Base-by-base conservation (phyloP, 2,888 invertebrate species). In the Palloptera scutellata region DNA sequence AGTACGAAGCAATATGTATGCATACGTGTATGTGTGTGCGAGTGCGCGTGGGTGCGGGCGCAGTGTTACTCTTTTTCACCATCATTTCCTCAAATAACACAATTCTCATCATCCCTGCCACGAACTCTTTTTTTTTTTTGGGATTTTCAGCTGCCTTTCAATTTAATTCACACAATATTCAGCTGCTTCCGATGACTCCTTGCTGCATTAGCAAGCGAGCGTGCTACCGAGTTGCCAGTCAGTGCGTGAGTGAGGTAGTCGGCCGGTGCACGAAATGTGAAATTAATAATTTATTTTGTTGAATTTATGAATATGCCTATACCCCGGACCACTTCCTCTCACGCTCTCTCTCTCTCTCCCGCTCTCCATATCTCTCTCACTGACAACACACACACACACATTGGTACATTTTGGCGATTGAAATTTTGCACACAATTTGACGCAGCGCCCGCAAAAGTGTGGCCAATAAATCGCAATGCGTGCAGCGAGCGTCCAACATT, bases 381-480 rank as follows among this genome's bases (percentile, higher is more conserved):
- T n/a, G 17, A 10, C 6, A 5, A 6, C 52, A 12, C 1, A 17
- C 5, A 15, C 17, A 51, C 12, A 8, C n/a, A 51, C 13, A 52
- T 10, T 19, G n/a, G n/a, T 52, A n/a, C n/a, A n/a, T n/a, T n/a
- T n/a, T 4, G n/a, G 19, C 48, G 11, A 20, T 17, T 61, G 30
- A n/a, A 55, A 63, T 63, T 63, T 63, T 63, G 55, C 52, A 63
- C 63, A 42, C 55, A 54, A 63, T 63, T 63, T 63, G 63, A 63
- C 48, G 59, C 42, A 10, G n/a, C 40, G 20, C 15, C 64, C 58
- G 20, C 64, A 58, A 52, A 41, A 48, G 17, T 53, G 64, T 64
- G 64, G 64, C 59, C 52, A 58, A 58, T 55, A 58, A 45, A 17
- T 41, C 52, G 45, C 43, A 19, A 43, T 19, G n/a, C 6, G n/a